A percentile compares a stretch with the other conserved stretches of the same genome.
phyloP scores from a whole-genome alignment of 1,140 invertebrate genomes.

The Anadara kagoshimensis region DNA sequence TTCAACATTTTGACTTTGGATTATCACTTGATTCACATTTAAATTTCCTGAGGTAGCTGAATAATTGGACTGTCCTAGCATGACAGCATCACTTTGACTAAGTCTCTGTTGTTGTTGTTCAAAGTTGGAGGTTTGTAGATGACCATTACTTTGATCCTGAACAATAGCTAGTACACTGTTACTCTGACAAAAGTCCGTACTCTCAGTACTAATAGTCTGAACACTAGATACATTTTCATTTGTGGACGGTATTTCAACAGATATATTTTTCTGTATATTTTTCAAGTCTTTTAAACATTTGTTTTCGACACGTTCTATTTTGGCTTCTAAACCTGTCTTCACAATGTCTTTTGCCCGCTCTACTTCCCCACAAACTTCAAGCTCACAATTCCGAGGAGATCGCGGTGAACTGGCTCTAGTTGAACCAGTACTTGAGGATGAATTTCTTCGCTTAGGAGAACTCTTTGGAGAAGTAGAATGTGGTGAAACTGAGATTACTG shows the following conservation, averaged over 20 bases:
- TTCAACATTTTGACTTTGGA: too few relatives aligned
- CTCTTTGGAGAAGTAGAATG: constrained; percentile 32
- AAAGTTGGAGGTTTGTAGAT: too few relatives aligned
- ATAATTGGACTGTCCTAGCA: too few relatives aligned
- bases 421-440: constrained; percentile 22
- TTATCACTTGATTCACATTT: too few relatives aligned
- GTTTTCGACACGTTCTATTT: constrained; percentile 61
- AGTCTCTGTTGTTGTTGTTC: too few relatives aligned
- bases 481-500: constrained; percentile 3
- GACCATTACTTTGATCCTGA: too few relatives aligned
- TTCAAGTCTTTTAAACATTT: constrained; percentile 41
- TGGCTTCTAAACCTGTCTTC: constrained; percentile 48
- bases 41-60: too few relatives aligned
- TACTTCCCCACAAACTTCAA: constrained; percentile 58
- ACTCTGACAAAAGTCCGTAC: too few relatives aligned
- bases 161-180: too few relatives aligned
- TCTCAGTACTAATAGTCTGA: too few relatives aligned
- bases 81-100: too few relatives aligned
- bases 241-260: constrained; percentile 29
- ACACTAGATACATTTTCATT: too few relatives aligned
- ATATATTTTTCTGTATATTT: constrained; percentile 19
- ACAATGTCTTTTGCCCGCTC: constrained; percentile 57
- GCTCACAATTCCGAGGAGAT: constrained; percentile 32
- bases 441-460: neutral
- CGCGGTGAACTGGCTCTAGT: constrained; percentile 31